phyloP scores from a whole-genome alignment of 2,113 vertebrate species.

The Carassius auratus region DNA sequence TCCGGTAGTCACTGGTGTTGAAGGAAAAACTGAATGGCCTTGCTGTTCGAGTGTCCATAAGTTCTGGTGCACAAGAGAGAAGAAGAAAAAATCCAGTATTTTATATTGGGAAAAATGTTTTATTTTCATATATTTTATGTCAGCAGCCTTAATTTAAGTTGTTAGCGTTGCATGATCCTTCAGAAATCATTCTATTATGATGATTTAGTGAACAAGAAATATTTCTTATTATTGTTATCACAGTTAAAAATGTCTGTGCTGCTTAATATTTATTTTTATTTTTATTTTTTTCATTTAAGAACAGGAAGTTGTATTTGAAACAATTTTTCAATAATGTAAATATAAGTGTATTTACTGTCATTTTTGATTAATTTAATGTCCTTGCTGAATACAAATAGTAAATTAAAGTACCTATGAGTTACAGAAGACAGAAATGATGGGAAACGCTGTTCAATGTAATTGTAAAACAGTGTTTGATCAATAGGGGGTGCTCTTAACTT shows the following conservation, averaged over 20 bases:
- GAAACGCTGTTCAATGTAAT: not conserved
- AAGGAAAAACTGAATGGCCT: conserved; percentile 83
- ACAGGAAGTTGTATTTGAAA: too few relatives aligned
- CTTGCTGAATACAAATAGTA: not conserved
- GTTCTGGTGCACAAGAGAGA: conserved; percentile 65
- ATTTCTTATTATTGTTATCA: not conserved
- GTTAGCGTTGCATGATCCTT: not conserved
- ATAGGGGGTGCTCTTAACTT: conserved; percentile 14
- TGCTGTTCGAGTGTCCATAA: conserved; percentile 79
- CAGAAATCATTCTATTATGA: not conserved
- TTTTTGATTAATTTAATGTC: not conserved
- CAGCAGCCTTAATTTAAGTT: not conserved
- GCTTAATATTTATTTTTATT: too few relatives aligned
- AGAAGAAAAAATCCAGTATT: not conserved
- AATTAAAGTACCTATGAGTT: not conserved
- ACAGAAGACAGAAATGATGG: not conserved
- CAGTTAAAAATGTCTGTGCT: not conserved
- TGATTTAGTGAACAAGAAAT: not conserved
- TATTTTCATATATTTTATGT: not conserved
- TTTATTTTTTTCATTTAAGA: not conserved
- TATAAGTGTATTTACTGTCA: not conserved
- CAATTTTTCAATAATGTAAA: too few relatives aligned
- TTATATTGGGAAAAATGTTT: too few relatives aligned
- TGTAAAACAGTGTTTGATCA: not conserved
- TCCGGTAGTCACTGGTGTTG: conserved; percentile 84